Conservation (phyloP, 2,797 vertebrate species). For the Pelodytes ibericus region DNA sequence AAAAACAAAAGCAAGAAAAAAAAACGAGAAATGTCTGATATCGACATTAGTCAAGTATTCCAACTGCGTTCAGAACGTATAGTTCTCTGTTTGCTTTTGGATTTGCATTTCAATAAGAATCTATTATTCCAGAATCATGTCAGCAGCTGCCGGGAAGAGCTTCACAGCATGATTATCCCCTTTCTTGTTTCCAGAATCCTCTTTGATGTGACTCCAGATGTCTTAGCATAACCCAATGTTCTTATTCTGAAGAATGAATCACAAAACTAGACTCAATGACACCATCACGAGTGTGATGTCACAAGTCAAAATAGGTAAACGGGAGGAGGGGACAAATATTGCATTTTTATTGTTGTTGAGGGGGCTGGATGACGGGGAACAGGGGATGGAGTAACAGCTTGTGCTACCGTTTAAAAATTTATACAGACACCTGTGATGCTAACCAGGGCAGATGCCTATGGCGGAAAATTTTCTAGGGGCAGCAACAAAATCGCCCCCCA, state of each 20-base stretch:
- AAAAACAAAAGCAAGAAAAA: neutral
- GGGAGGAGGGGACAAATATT: no score
- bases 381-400: no score
- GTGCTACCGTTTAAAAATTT: no score
- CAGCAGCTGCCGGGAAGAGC: conserved; percentile 33
- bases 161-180: conserved; percentile 27
- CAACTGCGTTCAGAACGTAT: neutral
- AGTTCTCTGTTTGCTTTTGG: neutral
- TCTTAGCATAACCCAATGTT: conserved; percentile 7
- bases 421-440: no score
- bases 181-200: conserved; percentile 25
- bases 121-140: conserved; percentile 21
- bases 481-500: no score
- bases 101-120: conserved; percentile 38
- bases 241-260: neutral
- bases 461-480: no score
- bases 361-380: no score
- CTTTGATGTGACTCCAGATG: conserved; percentile 7
- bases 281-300: neutral
- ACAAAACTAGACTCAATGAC: neutral
- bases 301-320: neutral
- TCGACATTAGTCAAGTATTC: neutral
- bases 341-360: no score
- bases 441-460: no score
- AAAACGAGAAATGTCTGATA: neutral